These are phyloP conservation scores for Sphinx pinastri DNA, from an alignment of 2,888 invertebrate species.

Conservation along the genomic window DNA sequence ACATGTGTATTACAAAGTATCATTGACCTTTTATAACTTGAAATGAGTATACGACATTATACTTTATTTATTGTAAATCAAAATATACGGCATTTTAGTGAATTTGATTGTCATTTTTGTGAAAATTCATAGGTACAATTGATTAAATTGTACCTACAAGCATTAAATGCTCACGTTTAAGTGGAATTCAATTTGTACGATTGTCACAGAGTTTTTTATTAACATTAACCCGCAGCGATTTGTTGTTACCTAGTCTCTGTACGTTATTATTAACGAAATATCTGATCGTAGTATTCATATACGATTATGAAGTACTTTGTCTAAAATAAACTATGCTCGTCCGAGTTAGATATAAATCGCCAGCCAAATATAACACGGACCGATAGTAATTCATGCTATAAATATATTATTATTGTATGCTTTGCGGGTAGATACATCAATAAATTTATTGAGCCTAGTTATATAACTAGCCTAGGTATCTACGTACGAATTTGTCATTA, in stretches of 20 bases:
- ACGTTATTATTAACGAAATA: conserved; percentile 8
- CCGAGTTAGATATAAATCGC: not conserved
- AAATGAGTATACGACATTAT: not conserved
- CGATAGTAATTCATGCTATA: not conserved
- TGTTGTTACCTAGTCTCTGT: not conserved
- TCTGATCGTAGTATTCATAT: not conserved
- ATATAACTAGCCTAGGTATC: too few relatives aligned
- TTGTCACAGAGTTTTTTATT: not conserved
- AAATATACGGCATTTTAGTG: too few relatives aligned
- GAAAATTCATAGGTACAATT: too few relatives aligned
- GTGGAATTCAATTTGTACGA: too few relatives aligned
- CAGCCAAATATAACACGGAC: not conserved
- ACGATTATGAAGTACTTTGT: not conserved
- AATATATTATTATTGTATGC: too few relatives aligned
- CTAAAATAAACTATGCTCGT: conserved; percentile 4
- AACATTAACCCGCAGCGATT: not conserved
- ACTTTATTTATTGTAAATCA: too few relatives aligned
- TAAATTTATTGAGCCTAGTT: too few relatives aligned
- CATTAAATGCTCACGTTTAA: not conserved
- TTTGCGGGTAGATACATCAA: not conserved
- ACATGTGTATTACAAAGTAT: not conserved
- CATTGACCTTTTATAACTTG: too few relatives aligned
- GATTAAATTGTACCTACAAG: too few relatives aligned
- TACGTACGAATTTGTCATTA: too few relatives aligned
- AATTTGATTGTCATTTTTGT: too few relatives aligned